Evolutionary conservation across 2,888 invertebrate genomes (phyloP).

Genomic region (Hermodice carunculata): DNA sequence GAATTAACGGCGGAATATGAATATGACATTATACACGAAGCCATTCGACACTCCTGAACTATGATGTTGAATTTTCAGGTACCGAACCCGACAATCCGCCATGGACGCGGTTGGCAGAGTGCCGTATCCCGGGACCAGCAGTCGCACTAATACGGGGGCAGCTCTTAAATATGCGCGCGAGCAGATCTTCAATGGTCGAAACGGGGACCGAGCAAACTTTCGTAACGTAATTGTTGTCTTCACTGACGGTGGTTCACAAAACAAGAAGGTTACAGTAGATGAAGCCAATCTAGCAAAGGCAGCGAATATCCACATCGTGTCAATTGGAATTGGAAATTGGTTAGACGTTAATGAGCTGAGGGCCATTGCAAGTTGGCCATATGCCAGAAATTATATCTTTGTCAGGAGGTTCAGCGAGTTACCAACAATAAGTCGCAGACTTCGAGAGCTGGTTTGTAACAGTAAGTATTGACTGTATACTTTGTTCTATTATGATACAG

Average conservation of each 20-base stretch:
- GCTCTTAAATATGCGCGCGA: background rate
- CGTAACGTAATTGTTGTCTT: constrained; percentile 9
- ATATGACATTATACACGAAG: no score
- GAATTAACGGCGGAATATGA: no score
- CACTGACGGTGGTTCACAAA: constrained; percentile 19
- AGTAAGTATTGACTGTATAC: no score
- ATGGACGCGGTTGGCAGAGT: no score
- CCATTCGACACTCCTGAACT: no score
- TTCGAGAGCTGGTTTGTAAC: no score
- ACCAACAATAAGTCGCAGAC: no score
- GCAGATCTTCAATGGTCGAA: background rate
- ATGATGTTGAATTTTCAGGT: no score
- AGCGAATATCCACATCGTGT: constrained; percentile 10
- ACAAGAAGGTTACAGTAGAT: constrained; percentile 5
- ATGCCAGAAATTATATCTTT: constrained; percentile 45
- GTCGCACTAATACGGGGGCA: background rate
- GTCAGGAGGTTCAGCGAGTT: no score
- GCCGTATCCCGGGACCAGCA: no score
- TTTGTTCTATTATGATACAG: no score
- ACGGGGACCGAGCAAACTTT: background rate
- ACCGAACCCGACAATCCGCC: no score
- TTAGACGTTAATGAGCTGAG: constrained; percentile 47
- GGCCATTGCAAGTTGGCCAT: constrained; percentile 55
- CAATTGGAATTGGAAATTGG: constrained; percentile 22
- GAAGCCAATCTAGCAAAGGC: constrained; percentile 13